Evolutionary conservation across 2,113 vertebrate species (phyloP).

Genomic region (Ivindomyrus marchei): DNA sequence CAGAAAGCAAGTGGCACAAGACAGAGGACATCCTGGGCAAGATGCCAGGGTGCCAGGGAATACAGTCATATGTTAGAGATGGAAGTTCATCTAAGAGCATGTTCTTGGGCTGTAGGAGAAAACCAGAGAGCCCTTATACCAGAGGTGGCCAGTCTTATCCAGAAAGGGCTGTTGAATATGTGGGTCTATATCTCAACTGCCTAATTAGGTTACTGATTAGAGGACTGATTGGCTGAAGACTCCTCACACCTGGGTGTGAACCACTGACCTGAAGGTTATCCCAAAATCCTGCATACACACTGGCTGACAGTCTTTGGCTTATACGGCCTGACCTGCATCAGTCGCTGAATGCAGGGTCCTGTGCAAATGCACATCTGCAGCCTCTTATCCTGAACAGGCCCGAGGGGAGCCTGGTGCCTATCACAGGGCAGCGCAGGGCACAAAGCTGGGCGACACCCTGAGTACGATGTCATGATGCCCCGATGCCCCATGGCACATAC

Average conservation of each 20-base stretch:
- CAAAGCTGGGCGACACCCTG: not conserved
- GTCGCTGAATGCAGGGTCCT: no score
- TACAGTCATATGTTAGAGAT: not conserved
- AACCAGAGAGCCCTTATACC: not conserved
- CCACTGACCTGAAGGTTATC: not conserved
- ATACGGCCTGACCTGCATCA: not conserved
- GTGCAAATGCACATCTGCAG: not conserved
- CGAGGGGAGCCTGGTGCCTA: not conserved
- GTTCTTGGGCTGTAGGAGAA: not conserved
- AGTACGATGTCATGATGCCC: not conserved
- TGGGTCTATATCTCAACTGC: not conserved
- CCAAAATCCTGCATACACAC: not conserved
- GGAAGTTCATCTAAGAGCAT: not conserved
- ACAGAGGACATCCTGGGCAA: not conserved
- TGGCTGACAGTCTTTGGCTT: not conserved
- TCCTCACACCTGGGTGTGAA: not conserved
- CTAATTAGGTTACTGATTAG: no score
- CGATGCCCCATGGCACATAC: not conserved
- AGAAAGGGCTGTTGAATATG: not conserved
- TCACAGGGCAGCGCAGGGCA: not conserved
- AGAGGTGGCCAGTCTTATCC: not conserved
- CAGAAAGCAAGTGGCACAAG: not conserved
- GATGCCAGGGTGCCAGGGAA: not conserved
- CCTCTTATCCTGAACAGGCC: no score
- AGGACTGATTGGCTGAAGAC: not conserved